Percentiles rank a stretch among this genome's conserved stretches.
Conservation (phyloP, 35 echinoderm and acorn worm genomes). For the Heliocidaris tuberculata region DNA sequence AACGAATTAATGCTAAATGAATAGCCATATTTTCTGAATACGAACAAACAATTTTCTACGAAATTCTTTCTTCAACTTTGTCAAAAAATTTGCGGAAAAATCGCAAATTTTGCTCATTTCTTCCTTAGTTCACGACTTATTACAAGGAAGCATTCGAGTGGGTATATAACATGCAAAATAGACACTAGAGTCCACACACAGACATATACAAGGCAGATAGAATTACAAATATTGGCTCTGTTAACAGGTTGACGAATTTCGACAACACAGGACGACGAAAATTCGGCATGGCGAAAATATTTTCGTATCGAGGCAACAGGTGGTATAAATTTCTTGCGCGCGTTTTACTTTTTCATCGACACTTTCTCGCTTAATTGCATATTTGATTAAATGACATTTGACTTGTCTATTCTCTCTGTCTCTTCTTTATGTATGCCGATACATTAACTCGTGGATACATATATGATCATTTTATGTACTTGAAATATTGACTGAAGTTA, state of each 20-base stretch:
- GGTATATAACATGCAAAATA: neutral
- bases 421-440: neutral
- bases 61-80: neutral
- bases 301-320: neutral
- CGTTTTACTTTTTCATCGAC: neutral
- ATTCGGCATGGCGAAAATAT: neutral
- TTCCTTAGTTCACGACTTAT: neutral
- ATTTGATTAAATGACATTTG: neutral
- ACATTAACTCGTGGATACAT: neutral
- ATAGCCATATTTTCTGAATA: neutral
- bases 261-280: conserved; percentile 28
- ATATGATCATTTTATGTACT: neutral
- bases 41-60: neutral
- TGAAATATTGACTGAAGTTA: neutral
- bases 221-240: neutral
- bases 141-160: neutral
- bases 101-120: neutral
- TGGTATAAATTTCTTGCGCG: neutral
- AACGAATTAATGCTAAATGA: neutral
- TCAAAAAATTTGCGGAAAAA: neutral
- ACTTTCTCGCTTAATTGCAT: neutral
- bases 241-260: conserved; percentile 8
- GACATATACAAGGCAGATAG: neutral
- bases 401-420: neutral
- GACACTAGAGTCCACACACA: neutral